phyloP scores from a whole-genome alignment of 2,797 vertebrate genomes.

The Pseudochromis fuscus region DNA sequence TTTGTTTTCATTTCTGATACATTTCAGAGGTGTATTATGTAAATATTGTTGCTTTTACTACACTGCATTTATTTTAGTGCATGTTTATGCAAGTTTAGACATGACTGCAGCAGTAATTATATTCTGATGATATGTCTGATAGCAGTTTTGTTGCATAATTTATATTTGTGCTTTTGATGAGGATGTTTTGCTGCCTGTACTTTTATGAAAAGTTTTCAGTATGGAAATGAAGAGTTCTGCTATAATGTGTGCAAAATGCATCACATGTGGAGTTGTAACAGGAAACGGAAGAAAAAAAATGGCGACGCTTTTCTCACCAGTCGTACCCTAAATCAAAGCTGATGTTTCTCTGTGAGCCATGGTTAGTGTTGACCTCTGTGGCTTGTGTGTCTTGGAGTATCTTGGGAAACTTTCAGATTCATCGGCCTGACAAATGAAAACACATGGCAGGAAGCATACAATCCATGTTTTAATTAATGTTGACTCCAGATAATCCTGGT shows the following conservation, averaged over 20 bases:
- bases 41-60: not conserved
- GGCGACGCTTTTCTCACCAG: no score
- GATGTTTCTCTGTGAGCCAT: not conserved
- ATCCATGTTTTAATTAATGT: not conserved
- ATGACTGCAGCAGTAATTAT: no score
- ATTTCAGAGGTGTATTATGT: not conserved
- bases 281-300: not conserved
- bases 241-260: not conserved
- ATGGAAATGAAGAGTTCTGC: no score
- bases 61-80: no score
- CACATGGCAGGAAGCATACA: not conserved
- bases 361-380: not conserved
- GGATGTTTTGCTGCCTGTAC: no score
- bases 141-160: no score
- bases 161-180: no score
- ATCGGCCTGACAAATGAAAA: no score
- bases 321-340: not conserved
- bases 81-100: no score
- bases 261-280: not conserved
- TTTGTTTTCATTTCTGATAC: not conserved
- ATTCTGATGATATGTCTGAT: no score
- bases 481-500: not conserved
- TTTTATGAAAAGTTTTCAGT: no score
- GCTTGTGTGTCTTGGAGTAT: not conserved
- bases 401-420: not conserved